These are phyloP conservation scores for Drosophila kurseongensis DNA, from an alignment of 1,140 invertebrate species.

Conservation along the genomic window DNA sequence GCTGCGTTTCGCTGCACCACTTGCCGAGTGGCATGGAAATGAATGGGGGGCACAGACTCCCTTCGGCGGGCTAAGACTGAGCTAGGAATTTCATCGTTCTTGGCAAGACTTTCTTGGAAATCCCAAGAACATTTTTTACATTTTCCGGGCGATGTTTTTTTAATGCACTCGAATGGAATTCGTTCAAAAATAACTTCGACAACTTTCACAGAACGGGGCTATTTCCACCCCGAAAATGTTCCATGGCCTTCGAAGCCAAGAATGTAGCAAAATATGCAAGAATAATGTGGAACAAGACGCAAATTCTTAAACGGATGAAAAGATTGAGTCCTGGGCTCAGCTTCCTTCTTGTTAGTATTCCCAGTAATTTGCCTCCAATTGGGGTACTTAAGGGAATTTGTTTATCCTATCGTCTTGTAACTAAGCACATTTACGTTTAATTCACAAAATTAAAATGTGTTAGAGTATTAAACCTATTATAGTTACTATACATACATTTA, in stretches of 20 bases:
- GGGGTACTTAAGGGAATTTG: not conserved
- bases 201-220: slow-evolving; percentile 52
- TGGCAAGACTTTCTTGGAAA: slow-evolving; percentile 68
- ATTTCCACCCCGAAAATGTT: slow-evolving; percentile 30
- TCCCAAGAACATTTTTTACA: slow-evolving; percentile 78
- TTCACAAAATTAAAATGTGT: too few species aligned
- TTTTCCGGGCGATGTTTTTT: slow-evolving; percentile 64
- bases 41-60: slow-evolving; percentile 44
- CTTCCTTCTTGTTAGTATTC: slow-evolving; percentile 29
- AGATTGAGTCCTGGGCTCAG: slow-evolving; percentile 26
- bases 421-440: too few species aligned
- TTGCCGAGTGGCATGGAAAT: slow-evolving; percentile 15
- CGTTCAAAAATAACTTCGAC: slow-evolving; percentile 70
- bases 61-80: slow-evolving; percentile 55
- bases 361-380: slow-evolving; percentile 10
- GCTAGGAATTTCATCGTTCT: slow-evolving; percentile 72
- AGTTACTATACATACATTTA: too few species aligned
- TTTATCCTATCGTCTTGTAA: too few species aligned
- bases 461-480: too few species aligned
- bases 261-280: slow-evolving; percentile 63
- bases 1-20: slow-evolving; percentile 47
- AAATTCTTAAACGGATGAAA: slow-evolving; percentile 51
- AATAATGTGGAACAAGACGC: slow-evolving; percentile 48
- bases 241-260: slow-evolving; percentile 41
- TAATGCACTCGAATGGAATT: slow-evolving; percentile 78